A percentile compares a stretch with the other conserved stretches of the same genome.
These are phyloP conservation scores for Micropoecilia bifurca DNA, from an alignment of 2,797 vertebrate genomes.

Conservation along the genomic window DNA sequence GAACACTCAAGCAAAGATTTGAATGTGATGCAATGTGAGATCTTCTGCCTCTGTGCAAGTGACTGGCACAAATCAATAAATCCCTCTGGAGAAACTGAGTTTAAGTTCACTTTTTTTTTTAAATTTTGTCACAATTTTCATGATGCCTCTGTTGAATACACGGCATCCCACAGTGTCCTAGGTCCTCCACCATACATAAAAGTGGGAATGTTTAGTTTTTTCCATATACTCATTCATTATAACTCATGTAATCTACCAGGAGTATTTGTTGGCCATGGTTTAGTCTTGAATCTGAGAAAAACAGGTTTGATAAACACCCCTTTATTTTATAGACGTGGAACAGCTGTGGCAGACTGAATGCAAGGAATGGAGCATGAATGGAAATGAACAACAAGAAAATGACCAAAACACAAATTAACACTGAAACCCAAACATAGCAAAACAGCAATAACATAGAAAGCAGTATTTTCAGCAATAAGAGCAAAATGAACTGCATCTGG, in stretches of 20 bases:
- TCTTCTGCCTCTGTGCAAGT: neutral
- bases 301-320: neutral
- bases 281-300: neutral
- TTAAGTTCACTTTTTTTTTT: neutral
- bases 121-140: neutral
- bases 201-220: neutral
- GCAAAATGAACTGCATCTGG: neutral
- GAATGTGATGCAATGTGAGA: neutral
- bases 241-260: neutral
- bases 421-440: neutral
- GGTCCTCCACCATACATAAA: neutral
- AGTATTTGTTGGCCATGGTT: neutral
- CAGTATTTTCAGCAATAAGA: neutral
- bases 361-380: neutral
- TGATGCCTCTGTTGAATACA: neutral
- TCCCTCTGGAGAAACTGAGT: neutral
- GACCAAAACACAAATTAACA: neutral
- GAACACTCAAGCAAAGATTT: neutral
- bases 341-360: neutral
- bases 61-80: neutral
- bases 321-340: neutral
- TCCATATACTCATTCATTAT: neutral
- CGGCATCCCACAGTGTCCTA: neutral
- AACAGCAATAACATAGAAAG: neutral
- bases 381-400: neutral